Evolutionary conservation across 2,113 vertebrate genomes (phyloP), one percentile per base, ranked within the genome.

Genomic region (Hylia prasina): DNA sequence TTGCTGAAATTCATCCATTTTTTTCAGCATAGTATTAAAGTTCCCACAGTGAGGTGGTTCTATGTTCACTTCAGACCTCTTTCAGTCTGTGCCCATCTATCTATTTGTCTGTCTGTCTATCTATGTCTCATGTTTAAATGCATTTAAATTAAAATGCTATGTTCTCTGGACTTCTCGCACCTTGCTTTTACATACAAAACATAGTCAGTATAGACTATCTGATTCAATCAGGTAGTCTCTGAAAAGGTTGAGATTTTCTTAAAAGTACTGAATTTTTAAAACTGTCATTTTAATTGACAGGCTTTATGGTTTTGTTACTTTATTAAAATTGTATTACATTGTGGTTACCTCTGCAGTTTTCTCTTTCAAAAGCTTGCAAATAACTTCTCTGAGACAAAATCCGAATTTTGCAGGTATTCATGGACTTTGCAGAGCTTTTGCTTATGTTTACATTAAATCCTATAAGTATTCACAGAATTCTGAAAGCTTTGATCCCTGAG

Each of bases 91-190:
- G 9, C 40, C 23, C 47, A 9, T 71, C 3, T 64, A 4, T 63
- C 16, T 42, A 0, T 35, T 5, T 19, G 0, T 44, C 11, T 50
- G 0, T 25, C 53, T 40, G 1, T 18, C 19, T 82, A 2, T 56
- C 28, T 72, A 15, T 35, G 5, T 56, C 7, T 3, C 10, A 10
- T 40, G 13, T 40, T 86, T 58, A 40, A 44, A 30, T 40, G 4
- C 15, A 12, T 40, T 68, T 71, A 44, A 86, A 35, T 61, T 53
- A 76, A 88, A 69, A 53, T 25, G 3, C 8, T 21, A 6, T 1
- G 2, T 76, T 79, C 9, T 76, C 79, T 54, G 15, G 6, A 23
- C 15, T 24, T 47, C 31, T 39, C 39, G 47, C 7, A 37, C 15
- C 5, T 68, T 88, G 4, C 40, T 72, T 90, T 80, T 82, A 6